Evolutionary conservation across 2,113 vertebrate species (phyloP), one percentile per base, ranked within the genome.

Genomic region (Tupaia tana): DNA sequence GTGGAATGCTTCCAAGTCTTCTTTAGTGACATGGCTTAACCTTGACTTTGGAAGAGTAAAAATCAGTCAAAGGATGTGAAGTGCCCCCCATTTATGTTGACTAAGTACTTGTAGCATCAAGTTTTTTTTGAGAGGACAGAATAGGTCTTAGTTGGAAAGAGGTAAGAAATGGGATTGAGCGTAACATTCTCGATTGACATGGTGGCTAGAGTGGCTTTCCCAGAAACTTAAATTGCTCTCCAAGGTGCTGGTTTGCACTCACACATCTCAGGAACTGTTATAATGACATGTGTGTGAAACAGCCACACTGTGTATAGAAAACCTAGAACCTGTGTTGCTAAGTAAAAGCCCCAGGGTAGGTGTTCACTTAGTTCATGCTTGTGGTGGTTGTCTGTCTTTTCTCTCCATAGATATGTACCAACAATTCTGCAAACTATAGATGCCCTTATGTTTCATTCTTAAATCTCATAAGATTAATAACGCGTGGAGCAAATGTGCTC

Each of bases 391-490:
- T 63, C 79, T 71, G 89, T 93, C n/a, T 95, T 96, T 95, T 88
- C 58, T 87, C 27, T 79, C 58, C 43, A 43, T 58, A 54, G 19
- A 74, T 95, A 78, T 16, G 27, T 90, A 54, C 71, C 93, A 89
- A 92, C 27, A 93, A 31, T 19, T 54, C 91, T 84, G 95, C 82
- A 67, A 95, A 92, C 59, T 63, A 20, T 64, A 56, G 69, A 83
- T 93, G 85, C 75, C 80, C 18, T 97, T 86, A 85, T 2, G 56
- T 89, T 96, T 94, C 74, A 52, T 69, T 94, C 86, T 97, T 95
- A 90, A 80, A 96, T 96, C 89, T 88, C 74, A 77, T 88, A 91
- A 84, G 79, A 78, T 89, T 91, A 83, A 89, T 95, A 96, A 94
- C 87, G 18, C 52, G 91, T 52, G 54, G 66, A 94, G 66, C 1